phyloP scores from a whole-genome alignment of 2,888 invertebrate genomes.

The Hirtodrosophila trivittata region DNA sequence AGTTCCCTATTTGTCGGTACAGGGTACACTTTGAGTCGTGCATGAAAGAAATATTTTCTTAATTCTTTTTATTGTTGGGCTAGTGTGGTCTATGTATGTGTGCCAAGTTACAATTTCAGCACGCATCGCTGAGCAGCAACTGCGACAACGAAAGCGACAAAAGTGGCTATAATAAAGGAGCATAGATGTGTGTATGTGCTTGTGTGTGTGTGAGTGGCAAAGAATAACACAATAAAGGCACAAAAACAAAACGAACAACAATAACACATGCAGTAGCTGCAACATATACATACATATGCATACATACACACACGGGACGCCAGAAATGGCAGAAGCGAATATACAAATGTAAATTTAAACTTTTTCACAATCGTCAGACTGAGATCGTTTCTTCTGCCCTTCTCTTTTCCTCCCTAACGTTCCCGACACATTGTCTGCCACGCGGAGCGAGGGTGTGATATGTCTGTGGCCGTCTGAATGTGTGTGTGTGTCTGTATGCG shows the following conservation, averaged over 20 bases:
- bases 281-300: slow-evolving; percentile 2
- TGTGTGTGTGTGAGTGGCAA: slow-evolving; percentile 18
- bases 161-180: slow-evolving; percentile 64
- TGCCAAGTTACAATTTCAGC: slow-evolving; percentile 52
- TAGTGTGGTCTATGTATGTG: slow-evolving; percentile 26
- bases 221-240: slow-evolving; percentile 50
- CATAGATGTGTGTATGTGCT: slow-evolving; percentile 14
- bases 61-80: slow-evolving; percentile 22
- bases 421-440: slow-evolving; percentile 42
- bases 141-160: slow-evolving; percentile 42
- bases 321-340: slow-evolving; percentile 53
- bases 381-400: slow-evolving; percentile 18
- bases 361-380: slow-evolving; percentile 65
- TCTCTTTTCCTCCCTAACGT: background rate
- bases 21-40: too few species aligned
- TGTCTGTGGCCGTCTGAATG: slow-evolving; percentile 1
- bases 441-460: slow-evolving; percentile 47
- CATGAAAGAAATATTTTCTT: background rate
- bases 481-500: slow-evolving; percentile 9
- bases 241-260: slow-evolving; percentile 40
- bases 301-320: slow-evolving; percentile 15
- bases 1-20: too few species aligned
- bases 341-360: slow-evolving; percentile 72
- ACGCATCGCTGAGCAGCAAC: slow-evolving; percentile 61
- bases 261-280: slow-evolving; percentile 40